phyloP scores from a whole-genome alignment of 2,888 invertebrate genomes.

The Oegoconia quadripuncta region DNA sequence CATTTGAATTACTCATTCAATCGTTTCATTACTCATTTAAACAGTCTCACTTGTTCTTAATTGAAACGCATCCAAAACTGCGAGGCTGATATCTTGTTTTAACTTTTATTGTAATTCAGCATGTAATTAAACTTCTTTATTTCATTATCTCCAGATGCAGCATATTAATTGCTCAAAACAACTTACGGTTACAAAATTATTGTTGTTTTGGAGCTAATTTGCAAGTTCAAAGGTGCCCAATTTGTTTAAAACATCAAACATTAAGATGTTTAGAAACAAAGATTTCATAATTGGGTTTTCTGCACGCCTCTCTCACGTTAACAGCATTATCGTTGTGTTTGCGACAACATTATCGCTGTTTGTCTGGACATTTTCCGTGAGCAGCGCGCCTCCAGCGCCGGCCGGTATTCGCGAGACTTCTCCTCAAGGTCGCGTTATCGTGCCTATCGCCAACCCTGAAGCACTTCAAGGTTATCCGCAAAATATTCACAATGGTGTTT shows the following conservation, averaged over 20 bases:
- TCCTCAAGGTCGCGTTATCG: slow-evolving; percentile 76
- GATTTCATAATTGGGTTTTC: slow-evolving; percentile 25
- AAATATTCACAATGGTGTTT: slow-evolving; percentile 34
- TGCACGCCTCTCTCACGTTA: slow-evolving; percentile 32
- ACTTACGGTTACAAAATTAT: too few species aligned
- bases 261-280: slow-evolving; percentile 13
- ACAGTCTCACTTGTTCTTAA: slow-evolving; percentile 57
- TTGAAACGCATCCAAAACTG: slow-evolving; percentile 65
- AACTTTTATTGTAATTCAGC: slow-evolving; percentile 8
- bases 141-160: too few species aligned
- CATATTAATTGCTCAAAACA: too few species aligned
- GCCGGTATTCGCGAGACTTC: slow-evolving; percentile 68
- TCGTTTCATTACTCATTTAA: slow-evolving; percentile 67
- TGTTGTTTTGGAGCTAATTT: too few species aligned
- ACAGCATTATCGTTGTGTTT: slow-evolving; percentile 48
- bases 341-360: slow-evolving; percentile 61
- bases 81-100: slow-evolving; percentile 33
- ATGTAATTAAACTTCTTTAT: neutral
- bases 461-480: slow-evolving; percentile 51
- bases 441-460: slow-evolving; percentile 71
- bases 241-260: too few species aligned
- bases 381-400: slow-evolving; percentile 63
- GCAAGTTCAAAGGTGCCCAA: too few species aligned
- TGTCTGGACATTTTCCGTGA: slow-evolving; percentile 69
- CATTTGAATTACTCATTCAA: slow-evolving; percentile 68